These are phyloP conservation scores for Zosterops japonicus DNA, from an alignment of 2,113 vertebrate species.

Conservation along the genomic window DNA sequence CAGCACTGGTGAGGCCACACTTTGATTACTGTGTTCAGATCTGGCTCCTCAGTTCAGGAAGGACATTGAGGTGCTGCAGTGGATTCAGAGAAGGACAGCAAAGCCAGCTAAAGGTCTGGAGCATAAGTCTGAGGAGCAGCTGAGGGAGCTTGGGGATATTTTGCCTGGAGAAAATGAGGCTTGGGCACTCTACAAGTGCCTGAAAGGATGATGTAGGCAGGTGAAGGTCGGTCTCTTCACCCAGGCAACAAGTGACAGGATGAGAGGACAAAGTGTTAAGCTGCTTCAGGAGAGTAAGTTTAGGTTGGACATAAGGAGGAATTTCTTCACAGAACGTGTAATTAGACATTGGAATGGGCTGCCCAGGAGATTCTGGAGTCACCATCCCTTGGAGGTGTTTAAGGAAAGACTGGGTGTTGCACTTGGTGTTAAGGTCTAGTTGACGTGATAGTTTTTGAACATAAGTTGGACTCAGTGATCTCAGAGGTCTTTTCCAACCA, in stretches of 20 bases:
- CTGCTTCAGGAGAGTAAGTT: not conserved
- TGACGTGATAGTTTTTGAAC: rapidly evolving
- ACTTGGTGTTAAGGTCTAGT: not conserved
- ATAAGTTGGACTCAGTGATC: not conserved
- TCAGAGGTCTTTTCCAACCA: not conserved
- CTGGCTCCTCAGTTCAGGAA: not conserved
- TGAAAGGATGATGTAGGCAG: not conserved
- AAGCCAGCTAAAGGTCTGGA: not conserved
- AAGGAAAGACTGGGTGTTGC: not conserved
- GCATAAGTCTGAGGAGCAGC: not conserved
- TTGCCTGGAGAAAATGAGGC: not conserved
- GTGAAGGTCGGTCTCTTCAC: not conserved
- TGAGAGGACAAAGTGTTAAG: not conserved
- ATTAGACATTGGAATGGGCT: not conserved
- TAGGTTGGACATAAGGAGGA: not conserved
- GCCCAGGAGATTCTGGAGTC: not conserved
- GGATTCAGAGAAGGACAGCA: not conserved
- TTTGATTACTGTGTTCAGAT: not conserved
- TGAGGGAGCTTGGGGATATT: not conserved
- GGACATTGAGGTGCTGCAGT: not conserved
- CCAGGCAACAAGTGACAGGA: not conserved
- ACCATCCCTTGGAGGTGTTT: not conserved
- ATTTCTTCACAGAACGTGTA: not conserved
- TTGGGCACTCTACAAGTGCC: no score
- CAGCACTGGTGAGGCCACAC: not conserved